Base-by-base conservation (phyloP, 2,113 vertebrate species). In the Peucedramus taeniatus region DNA sequence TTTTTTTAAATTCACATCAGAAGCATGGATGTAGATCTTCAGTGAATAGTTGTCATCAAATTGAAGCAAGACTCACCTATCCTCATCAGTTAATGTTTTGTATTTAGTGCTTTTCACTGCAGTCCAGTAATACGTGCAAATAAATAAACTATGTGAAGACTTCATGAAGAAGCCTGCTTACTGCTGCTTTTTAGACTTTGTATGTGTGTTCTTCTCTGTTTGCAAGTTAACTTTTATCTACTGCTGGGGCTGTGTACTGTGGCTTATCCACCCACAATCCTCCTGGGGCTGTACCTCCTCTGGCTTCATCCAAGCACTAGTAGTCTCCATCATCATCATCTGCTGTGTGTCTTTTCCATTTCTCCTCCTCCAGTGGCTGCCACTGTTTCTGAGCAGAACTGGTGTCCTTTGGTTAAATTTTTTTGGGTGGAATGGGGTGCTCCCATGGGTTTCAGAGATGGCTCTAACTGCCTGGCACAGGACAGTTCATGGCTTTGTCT, bases 181-280 rank as follows among this genome's bases (percentile, higher is more conserved):
- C 16, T 57, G 15, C 51, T 88, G 63, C 13, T 42, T 40, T 89
- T 57, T 65, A 44, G 45, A 53, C 26, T 14, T 16, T 8, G 4
- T 16, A 3, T 30, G 3, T 42, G 60, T 37, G 8, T 61, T 78
- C 10, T 72, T 71, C 21, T 94, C 18, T 66, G 18, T 88, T 87
- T 77, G 7, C 27, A 74, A 63, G 31, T 75, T 44, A 70, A 31
- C 8, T 64, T 82, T 87, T 83, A 3, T 50, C 9, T 31, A 0
- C 17, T 76, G 1, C 31, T 47, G 0, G 14, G 4, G 31, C 4
- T 23, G 2, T 44, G 4, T 49, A 8, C 17, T 40, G 50, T 64
- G 50, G 18, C 8, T 91, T 84, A 35, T 15, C 35, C 11, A 21
- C 0, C 0, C 3, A 3, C 12, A 23, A 3, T 77, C 15, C 24